phyloP scores from a whole-genome alignment of 2,888 invertebrate genomes.

The Synergus umbraculus region DNA sequence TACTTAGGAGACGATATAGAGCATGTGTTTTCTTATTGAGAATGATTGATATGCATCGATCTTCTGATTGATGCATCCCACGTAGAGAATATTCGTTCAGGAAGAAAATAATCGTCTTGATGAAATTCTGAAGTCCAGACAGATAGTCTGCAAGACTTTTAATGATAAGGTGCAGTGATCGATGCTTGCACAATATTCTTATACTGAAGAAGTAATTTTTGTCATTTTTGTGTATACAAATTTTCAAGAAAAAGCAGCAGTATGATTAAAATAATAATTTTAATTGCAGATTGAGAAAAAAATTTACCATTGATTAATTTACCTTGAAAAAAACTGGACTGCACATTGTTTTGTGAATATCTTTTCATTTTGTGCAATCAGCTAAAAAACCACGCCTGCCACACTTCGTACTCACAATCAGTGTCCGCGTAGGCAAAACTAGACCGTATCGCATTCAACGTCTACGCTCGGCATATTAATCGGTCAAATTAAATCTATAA shows the following conservation, averaged over 20 bases:
- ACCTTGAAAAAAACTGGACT: background rate
- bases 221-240: background rate
- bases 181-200: background rate
- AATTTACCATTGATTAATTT: no score
- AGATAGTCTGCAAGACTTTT: background rate
- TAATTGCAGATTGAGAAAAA: background rate
- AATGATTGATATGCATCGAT: constrained; percentile 36
- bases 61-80: constrained; percentile 37
- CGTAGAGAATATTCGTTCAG: background rate
- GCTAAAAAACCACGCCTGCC: constrained; percentile 28
- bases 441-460: constrained; percentile 31
- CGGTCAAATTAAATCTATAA: constrained; percentile 25
- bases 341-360: background rate
- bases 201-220: background rate
- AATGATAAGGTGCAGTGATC: background rate
- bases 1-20: constrained; percentile 42
- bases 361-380: constrained; percentile 25
- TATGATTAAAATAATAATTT: background rate
- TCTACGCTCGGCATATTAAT: constrained; percentile 38
- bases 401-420: background rate
- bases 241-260: background rate
- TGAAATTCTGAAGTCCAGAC: background rate
- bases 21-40: constrained; percentile 23
- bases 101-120: background rate
- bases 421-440: constrained; percentile 36